A percentile compares a stretch with the other conserved stretches of the same genome.
Evolutionary conservation across 2,888 invertebrate species (phyloP).

Genomic region (Tetragonula carbonaria): DNA sequence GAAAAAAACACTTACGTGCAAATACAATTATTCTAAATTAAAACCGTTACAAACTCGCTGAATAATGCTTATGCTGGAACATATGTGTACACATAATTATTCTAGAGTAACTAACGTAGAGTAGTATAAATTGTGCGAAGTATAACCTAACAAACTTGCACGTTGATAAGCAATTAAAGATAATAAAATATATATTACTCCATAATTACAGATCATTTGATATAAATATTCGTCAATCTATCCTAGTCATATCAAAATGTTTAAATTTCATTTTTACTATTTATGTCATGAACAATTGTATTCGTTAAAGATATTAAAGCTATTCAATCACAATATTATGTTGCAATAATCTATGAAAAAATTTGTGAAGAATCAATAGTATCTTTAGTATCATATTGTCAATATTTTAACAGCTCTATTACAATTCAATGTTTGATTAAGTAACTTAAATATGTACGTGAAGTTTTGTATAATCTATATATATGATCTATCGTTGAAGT

Average conservation of each 20-base stretch:
- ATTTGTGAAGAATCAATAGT: not conserved
- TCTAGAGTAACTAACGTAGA: not conserved
- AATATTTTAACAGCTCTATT: not conserved
- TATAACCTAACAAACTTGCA: conserved; percentile 25
- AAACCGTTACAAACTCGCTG: not conserved
- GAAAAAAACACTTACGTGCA: not conserved
- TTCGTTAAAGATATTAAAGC: not conserved
- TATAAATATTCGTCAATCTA: not conserved
- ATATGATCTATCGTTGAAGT: too few species aligned
- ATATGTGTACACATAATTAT: not conserved
- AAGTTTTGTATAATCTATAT: too few species aligned
- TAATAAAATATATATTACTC: not conserved
- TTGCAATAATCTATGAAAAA: not conserved
- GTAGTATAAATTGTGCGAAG: not conserved
- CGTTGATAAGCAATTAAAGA: not conserved
- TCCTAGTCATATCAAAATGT: not conserved
- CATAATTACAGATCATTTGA: not conserved
- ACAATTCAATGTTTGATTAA: too few species aligned
- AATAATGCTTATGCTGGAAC: not conserved
- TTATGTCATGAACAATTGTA: not conserved
- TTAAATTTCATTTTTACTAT: not conserved
- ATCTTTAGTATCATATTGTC: not conserved
- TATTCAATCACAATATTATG: not conserved
- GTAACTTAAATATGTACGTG: too few species aligned
- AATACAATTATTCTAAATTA: not conserved